These are phyloP conservation scores for Andrena camellia DNA, from an alignment of 2,888 invertebrate species.

Conservation along the genomic window DNA sequence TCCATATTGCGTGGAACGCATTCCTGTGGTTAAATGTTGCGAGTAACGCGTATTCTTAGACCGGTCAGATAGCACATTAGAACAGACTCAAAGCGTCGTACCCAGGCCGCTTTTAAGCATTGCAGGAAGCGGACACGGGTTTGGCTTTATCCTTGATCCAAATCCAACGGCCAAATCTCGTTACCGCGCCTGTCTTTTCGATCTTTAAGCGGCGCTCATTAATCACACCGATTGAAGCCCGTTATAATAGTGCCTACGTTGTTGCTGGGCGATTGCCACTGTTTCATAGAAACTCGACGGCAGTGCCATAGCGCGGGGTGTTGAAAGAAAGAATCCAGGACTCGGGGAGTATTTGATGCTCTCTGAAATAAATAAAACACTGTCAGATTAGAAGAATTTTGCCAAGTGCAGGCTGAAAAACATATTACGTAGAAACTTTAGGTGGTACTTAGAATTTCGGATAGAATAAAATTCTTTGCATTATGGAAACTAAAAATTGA, in stretches of 20 bases:
- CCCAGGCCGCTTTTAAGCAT: slow-evolving; percentile 14
- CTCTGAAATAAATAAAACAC: background rate
- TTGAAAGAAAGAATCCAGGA: background rate
- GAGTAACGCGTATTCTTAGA: slow-evolving; percentile 69
- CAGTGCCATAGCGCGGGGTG: background rate
- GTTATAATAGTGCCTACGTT: slow-evolving; percentile 15
- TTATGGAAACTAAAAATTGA: too few species aligned
- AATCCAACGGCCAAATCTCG: slow-evolving; percentile 26
- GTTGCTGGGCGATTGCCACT: background rate
- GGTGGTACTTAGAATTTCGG: too few species aligned
- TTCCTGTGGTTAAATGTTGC: slow-evolving; percentile 68
- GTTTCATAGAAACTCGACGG: background rate
- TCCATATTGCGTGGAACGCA: slow-evolving; percentile 61
- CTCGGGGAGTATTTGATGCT: background rate
- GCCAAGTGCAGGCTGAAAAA: too few species aligned
- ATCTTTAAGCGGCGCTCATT: slow-evolving; percentile 21
- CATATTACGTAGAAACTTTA: too few species aligned
- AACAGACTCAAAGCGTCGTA: slow-evolving; percentile 39
- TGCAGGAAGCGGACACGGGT: slow-evolving; percentile 22
- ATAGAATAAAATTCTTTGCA: too few species aligned
- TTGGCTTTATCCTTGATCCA: slow-evolving; percentile 49
- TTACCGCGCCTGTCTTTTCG: slow-evolving; percentile 10
- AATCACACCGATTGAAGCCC: slow-evolving; percentile 24
- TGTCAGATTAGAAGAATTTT: background rate
- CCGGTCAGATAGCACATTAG: slow-evolving; percentile 51